Percentiles rank a stretch among this genome's conserved stretches.
phyloP scores from a whole-genome alignment of 2,797 vertebrate species.

The Phataginus tetradactyla region DNA sequence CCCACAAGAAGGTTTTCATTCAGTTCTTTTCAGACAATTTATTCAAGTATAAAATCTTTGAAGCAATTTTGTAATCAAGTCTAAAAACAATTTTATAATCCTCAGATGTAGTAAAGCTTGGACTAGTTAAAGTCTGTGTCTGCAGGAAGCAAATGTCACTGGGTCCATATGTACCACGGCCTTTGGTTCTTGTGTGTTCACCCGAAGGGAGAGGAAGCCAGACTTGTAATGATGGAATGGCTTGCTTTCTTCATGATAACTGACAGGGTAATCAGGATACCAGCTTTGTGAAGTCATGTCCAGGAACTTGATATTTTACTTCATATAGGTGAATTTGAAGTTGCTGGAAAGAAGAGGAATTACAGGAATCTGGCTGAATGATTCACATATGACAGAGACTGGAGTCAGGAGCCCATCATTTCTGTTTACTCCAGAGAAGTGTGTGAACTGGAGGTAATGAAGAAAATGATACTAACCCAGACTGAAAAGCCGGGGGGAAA shows the following conservation, averaged over 20 bases:
- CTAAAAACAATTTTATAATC: conserved; percentile 6
- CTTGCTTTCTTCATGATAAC: not conserved
- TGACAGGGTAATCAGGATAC: not conserved
- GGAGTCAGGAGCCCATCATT: not conserved
- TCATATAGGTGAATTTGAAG: conserved; percentile 9
- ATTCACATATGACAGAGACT: not conserved
- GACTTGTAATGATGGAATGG: not conserved
- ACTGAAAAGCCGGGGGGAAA: not conserved
- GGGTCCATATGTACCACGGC: not conserved
- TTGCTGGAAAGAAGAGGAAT: conserved; percentile 23
- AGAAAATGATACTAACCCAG: not conserved
- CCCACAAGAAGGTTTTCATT: not conserved
- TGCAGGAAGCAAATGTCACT: not conserved
- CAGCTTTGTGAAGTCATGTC: not conserved
- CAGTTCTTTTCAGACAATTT: conserved; percentile 2
- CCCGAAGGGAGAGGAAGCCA: not conserved
- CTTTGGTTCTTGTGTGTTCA: not conserved
- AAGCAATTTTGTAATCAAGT: conserved; percentile 47
- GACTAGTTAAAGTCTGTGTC: not conserved
- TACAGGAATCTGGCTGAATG: not conserved
- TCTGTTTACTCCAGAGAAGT: conserved; percentile 1
- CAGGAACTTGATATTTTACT: conserved; percentile 13
- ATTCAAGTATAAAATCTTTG: conserved; percentile 23
- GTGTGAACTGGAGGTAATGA: not conserved
- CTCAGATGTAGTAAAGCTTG: not conserved